Base-by-base conservation (phyloP, 2,113 vertebrate genomes). In the Gallinago jamesoni region DNA sequence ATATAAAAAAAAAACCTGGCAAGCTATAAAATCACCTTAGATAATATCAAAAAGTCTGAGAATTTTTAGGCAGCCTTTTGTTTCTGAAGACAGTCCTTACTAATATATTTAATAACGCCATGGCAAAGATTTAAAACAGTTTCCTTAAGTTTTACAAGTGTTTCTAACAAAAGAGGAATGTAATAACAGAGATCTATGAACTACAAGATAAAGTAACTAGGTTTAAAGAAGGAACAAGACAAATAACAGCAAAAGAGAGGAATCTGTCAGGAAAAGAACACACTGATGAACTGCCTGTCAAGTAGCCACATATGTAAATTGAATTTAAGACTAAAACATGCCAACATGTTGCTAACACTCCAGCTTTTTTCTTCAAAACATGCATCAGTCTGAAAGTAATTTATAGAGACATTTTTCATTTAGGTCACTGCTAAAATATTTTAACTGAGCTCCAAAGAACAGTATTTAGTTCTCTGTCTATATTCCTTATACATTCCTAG, bases 401-500 rank as follows among this genome's bases (percentile, higher is more conserved):
- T 91, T 78, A 79, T 10, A 35, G n/a, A 91, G 90, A 73, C 59
- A 88, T 88, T 96, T 96, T 70, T 84, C 72, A 70, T 81, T 84
- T 27, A 72, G 48, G 53, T n/a, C 15, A 53, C 83, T 63, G 86
- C 87, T 92, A 78, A 80, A 96, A 78, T 63, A 85, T 86, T 89
- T 95, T 15, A 57, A 76, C 72, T 56, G 87, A 84, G 92, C 92
- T 94, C 77, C 45, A 66, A 83, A 70, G 72, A 24, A n/a, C 14
- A 31, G 76, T 76, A 70, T 96, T 84, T 93, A 87, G 93, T 70
- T 63, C 86, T 88, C 23, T 3, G 57, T 57, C 84, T 86, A 23
- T 70, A 74, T 78, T 75, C 69, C 50, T 66, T 35, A 41, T 31
- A 35, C 33, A 52, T 74, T 94, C 69, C 76, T 18, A 90, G 96